Base-by-base conservation (phyloP, 2,113 vertebrate species). In the Eublepharis macularius region DNA sequence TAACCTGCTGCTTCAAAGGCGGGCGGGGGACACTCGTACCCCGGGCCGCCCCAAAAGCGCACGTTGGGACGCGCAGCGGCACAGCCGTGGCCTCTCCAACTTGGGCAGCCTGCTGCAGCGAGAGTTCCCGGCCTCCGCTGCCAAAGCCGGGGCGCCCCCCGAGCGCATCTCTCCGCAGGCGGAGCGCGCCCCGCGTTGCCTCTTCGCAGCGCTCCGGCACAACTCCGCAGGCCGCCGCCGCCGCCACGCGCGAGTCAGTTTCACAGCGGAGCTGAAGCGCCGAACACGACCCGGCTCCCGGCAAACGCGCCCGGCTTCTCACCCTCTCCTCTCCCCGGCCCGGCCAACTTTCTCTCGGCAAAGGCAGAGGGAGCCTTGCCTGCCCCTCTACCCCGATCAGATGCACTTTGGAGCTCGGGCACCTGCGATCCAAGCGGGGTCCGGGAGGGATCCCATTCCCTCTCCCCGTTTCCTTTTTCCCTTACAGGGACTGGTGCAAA, bases 1-100 rank as follows among this genome's bases (percentile, higher is more conserved):
- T 94, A 95, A 95, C 94, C 87, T 43, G 90, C 88, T 77, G 84
- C 89, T 90, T 82, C 43, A 68, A 39, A 72, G 66, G 76, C 78
- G 80, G 86, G 81, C 80, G 93, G 93, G 92, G 91, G 87, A 90
- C 91, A 92, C 92, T 84, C 74, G 84, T 86, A 36, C 54, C 82
- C 32, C 72, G 49, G n/a, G 47, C 91, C 92, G 2, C 92, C 92
- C 93, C 93, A 85, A 83, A 82, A 10, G 85, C 90, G 86, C 88
- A 68, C 88, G 84, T 85, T 7, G 60, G 60, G 73, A 13, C 74
- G 47, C 77, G 80, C 85, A 80, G 76, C 41, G 4, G n/a, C n/a
- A n/a, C n/a, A 32, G 34, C 47, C 12, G 45, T 29, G 43, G 84
- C 57, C 19, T 60, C 57, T 21, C 14, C 34, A 39, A 63, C 51